Conservation (phyloP, 2,797 vertebrate genomes). For the Cygnus olor region DNA sequence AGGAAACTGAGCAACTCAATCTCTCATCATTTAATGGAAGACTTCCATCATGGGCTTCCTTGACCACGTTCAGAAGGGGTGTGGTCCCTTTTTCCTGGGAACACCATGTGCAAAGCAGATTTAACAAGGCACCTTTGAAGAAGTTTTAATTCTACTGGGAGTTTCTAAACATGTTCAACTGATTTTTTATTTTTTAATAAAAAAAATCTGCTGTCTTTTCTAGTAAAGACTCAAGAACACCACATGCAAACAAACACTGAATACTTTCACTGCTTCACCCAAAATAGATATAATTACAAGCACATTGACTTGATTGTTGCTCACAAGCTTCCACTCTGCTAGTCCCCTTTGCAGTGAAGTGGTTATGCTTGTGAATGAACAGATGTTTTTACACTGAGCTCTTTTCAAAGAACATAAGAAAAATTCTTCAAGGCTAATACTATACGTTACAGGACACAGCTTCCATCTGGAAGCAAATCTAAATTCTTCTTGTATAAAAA, state of each 20-base stretch:
- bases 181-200: neutral
- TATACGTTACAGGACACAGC: neutral
- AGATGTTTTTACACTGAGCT: neutral
- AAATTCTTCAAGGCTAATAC: neutral
- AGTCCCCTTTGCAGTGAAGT: neutral
- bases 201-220: neutral
- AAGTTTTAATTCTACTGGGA: neutral
- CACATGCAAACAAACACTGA: neutral
- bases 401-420: neutral
- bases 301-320: neutral
- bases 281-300: neutral
- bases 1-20: neutral
- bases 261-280: neutral
- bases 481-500: neutral
- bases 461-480: neutral
- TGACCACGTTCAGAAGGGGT: neutral
- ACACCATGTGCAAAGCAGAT: neutral
- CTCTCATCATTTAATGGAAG: neutral
- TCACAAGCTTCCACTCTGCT: neutral
- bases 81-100: neutral
- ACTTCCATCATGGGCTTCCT: neutral
- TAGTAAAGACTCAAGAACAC: neutral
- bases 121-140: neutral
- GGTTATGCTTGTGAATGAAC: neutral
- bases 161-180: fast-evolving